A percentile compares a stretch with the other conserved stretches of the same genome.
Conservation (phyloP, 2,888 invertebrate species). For the Petrolisthes manimaculis region DNA sequence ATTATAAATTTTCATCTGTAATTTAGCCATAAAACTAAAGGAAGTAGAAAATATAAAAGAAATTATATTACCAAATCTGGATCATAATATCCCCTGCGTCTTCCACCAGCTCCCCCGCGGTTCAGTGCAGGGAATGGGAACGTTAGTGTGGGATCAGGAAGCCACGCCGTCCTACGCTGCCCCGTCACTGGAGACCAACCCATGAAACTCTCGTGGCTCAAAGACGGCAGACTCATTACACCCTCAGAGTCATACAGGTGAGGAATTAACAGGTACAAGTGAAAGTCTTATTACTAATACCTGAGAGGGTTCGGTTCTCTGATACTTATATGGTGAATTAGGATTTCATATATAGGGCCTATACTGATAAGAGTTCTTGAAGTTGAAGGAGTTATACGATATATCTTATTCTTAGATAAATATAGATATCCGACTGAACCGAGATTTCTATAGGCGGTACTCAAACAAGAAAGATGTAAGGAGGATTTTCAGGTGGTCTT, state of each 20-base stretch:
- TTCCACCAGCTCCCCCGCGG: conserved; percentile 46
- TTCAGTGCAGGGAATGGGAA: conserved; percentile 34
- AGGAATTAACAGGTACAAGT: not conserved
- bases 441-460: too few species aligned
- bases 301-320: too few species aligned
- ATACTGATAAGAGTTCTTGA: too few species aligned
- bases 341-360: too few species aligned
- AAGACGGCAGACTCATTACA: conserved; percentile 48
- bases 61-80: not conserved
- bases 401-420: too few species aligned
- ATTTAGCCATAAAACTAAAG: not conserved
- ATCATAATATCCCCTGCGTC: not conserved
- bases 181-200: conserved; percentile 59
- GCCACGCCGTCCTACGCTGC: conserved; percentile 49
- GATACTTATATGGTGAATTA: too few species aligned
- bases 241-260: conserved; percentile 48
- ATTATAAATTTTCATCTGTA: not conserved
- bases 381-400: too few species aligned
- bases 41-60: too few species aligned
- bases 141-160: conserved; percentile 54
- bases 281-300: too few species aligned
- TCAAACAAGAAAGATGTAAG: too few species aligned
- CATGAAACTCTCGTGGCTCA: conserved; percentile 58
- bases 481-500: too few species aligned
- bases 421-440: too few species aligned